Base-by-base conservation (phyloP, 64 coral and sea anemone genomes). In the Stichodactyla mertensii region DNA sequence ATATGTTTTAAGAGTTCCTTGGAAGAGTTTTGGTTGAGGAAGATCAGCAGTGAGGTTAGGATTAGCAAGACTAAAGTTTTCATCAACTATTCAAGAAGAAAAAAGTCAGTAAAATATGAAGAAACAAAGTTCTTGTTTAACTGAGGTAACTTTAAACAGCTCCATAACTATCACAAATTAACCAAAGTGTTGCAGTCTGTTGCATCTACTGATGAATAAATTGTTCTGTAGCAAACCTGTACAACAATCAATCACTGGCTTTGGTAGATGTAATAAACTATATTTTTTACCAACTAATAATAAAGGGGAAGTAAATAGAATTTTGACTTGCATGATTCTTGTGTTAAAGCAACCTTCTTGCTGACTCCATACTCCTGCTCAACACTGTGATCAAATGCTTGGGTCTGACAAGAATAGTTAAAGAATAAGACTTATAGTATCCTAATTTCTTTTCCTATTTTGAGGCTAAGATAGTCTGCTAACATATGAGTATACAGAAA, bases 1-100 rank as follows among this genome's bases (percentile, higher is more conserved):
- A 79, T 99, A 99, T 16, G 97, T 94, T 74, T 99, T 99, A 0
- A 99, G 93, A 13, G 77, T 89, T 57, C 97, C 97, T 51, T 92
- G 84, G 70, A 99, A 99, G 27, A 99, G 86, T 6, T 66, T 87
- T 81, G 97, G 93, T 84, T 99, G 97, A 52, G 89, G 90, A 54
- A 90, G 88, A 20, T 94, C 97, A 66, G 89, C 89, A 57, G 85
- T 94, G 6, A 99, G 84, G 51, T 84, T 88, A 19, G 97, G 97
- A 62, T 99, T 94, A 4, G 95, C 95, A 14, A 98, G 86, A 80
- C 95, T 98, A 66, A 92, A 98, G 7, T 89, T 87, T 88, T 94
- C 88, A 84, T 98, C 95, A 90, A 98, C 95, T 98, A 87, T 88
- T 64, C 10, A 79, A 79, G 9, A 11, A 78, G 77, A 78, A 7